Percentiles rank a stretch among this genome's conserved stretches.
phyloP scores from a whole-genome alignment of 1,140 invertebrate species.

The Oedothorax gibbosus region DNA sequence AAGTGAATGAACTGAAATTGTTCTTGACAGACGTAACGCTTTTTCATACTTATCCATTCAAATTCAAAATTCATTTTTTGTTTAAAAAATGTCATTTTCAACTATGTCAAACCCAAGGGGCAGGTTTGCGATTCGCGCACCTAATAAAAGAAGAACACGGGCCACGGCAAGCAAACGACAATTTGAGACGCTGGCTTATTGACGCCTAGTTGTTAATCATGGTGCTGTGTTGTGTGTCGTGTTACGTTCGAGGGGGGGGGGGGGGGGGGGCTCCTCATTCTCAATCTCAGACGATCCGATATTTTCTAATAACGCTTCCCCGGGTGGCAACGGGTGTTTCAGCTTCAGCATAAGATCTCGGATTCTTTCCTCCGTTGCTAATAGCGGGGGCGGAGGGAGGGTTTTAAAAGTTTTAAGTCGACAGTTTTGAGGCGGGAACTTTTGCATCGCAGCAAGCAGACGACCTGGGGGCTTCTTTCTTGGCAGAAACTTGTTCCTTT shows the following conservation, averaged over 20 bases:
- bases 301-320: slow-evolving; percentile 42
- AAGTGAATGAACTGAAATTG: no score
- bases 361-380: slow-evolving; percentile 9
- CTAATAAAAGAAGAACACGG: slow-evolving; percentile 28
- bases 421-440: slow-evolving; percentile 26
- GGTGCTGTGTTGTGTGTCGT: slow-evolving; percentile 6
- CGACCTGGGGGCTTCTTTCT: no score
- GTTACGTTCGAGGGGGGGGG: neutral
- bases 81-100: no score
- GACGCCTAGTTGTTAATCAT: slow-evolving; percentile 41
- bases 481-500: no score
- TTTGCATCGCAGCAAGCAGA: no score
- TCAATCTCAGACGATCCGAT: slow-evolving; percentile 24
- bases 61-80: no score
- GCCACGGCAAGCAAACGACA: slow-evolving; percentile 23
- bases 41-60: no score
- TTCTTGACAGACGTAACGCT: no score
- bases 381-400: neutral
- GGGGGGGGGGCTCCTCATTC: neutral
- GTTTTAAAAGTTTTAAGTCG: slow-evolving; percentile 41
- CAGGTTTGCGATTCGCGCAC: neutral
- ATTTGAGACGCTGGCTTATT: slow-evolving; percentile 36
- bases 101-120: no score
- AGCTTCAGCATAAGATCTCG: slow-evolving; percentile 4
- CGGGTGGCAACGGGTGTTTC: neutral